Evolutionary conservation across 2,888 invertebrate species (phyloP), one percentile per base, ranked within the genome.

Genomic region (Dione vanillae): DNA sequence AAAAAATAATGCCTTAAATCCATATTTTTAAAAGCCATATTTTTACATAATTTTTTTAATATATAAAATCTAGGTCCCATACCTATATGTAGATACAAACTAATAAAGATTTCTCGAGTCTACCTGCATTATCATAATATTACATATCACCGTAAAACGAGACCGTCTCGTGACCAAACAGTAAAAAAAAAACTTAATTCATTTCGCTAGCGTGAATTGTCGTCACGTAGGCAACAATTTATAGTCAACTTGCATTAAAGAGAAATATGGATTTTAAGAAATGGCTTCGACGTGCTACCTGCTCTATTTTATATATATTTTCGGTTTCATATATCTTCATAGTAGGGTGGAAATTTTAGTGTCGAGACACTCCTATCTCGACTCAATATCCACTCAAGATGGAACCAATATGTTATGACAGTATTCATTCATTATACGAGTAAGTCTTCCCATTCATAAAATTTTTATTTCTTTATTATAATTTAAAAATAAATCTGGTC

Each of bases 211-310:
- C 41, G 43, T 59, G 43, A 78, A 73, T 61, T 73, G 77, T 74
- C 75, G 76, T 74, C 71, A 73, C 78, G 49, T 65, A 52, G 59
- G 27, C 20, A 14, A 49, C 45, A 54, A 65, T 62, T 68, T 69
- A 69, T 45, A 52, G 62, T 64, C 68, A 62, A 68, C 43, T 68
- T 61, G 43, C 62, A 68, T 70, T 27, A 45, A 43, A 37, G 27
- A 51, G 64, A 49, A 64, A 64, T 51, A 64, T 64, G 37, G 49
- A 12, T 40, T 51, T 51, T 61, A 61, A 19, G 37, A 51, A 64
- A 49, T 64, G 51, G 64, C 9, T 51, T 64, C 19, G 20, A 64
- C 51, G 40, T 51, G 64, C 64, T 10, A 11, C 12, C 10, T 64
- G 2, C 7, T 20, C 27, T 49, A 20, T 11, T 64, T 51, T 45